Percentiles rank a stretch among this genome's conserved stretches.
Conservation (phyloP, 1,140 invertebrate species). For the Aleiodes sp. region DNA sequence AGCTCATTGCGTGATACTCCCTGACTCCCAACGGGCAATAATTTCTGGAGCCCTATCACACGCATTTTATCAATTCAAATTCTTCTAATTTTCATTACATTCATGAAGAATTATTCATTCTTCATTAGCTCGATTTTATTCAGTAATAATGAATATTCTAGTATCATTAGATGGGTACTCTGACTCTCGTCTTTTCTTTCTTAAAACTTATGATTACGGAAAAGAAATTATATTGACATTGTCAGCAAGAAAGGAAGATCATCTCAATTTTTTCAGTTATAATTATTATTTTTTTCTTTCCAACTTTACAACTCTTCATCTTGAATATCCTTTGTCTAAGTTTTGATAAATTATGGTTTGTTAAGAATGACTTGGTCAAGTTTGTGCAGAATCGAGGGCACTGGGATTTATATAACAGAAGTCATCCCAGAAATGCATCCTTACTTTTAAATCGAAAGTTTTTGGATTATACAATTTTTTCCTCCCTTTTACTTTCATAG, state of each 20-base stretch:
- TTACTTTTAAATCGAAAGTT: constrained; percentile 8
- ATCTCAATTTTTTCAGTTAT: too few relatives aligned
- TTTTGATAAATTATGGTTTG: background rate
- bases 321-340: too few relatives aligned
- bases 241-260: too few relatives aligned
- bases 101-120: too few relatives aligned
- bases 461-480: constrained; percentile 5
- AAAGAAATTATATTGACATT: too few relatives aligned
- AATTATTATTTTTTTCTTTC: background rate
- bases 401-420: background rate
- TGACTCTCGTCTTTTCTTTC: too few relatives aligned
- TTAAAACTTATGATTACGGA: too few relatives aligned
- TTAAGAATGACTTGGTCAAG: background rate
- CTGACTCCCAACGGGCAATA: background rate
- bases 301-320: background rate
- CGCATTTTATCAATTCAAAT: too few relatives aligned
- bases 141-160: too few relatives aligned
- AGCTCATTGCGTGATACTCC: background rate
- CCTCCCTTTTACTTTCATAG: background rate
- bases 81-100: too few relatives aligned
- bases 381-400: background rate
- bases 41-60: background rate
- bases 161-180: too few relatives aligned
- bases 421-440: background rate
- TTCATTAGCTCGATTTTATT: too few relatives aligned